Evolutionary conservation across 92 coral and sea anemone species (phyloP), one percentile per base, ranked within the genome.

Genomic region (Phymanthus crucifer): DNA sequence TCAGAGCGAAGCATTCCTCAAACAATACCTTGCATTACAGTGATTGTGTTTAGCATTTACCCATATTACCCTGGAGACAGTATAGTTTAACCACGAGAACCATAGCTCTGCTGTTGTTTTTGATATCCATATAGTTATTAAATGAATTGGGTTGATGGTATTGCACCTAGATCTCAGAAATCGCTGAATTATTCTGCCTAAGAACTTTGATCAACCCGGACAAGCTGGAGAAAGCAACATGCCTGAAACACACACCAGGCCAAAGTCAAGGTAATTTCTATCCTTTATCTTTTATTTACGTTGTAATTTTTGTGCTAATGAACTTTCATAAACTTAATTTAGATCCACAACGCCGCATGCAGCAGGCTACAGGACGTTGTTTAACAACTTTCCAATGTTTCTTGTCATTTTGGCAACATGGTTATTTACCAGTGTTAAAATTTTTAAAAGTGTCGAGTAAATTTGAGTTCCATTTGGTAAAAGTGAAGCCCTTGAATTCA

Each of bases 61-160:
- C 69, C 34, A 71, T 70, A 70, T 80, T 80, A 70, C 76, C 84
- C 77, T 80, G 76, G 84, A 70, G 70, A 70, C 80, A 56, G 54
- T 17, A 74, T 14, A 3, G 64, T 4, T n/a, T 56, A 35, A 26
- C 50, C 34, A 50, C 34, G 43, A 56, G 52, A 56, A 54, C 64
- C 50, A 34, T 9, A n/a, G 71, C 37, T 35, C 35, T 29, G 1
- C 37, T 18, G 70, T n/a, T 58, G 37, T 56, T 34, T 34, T 76
- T 45, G 32, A 45, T 40, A 40, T 1, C 78, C 31, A 10, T 5
- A 35, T 4, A 43, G 17, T 17, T 16, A 73, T 56, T 56, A 23
- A 56, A 32, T 75, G 31, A 54, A 54, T 21, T 54, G n/a, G 64
- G 14, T 7, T 2, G 64, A 54, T 21, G n/a, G n/a, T 24, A 54